phyloP scores from a whole-genome alignment of 2,888 invertebrate genomes.

The Ennomos erosarius region DNA sequence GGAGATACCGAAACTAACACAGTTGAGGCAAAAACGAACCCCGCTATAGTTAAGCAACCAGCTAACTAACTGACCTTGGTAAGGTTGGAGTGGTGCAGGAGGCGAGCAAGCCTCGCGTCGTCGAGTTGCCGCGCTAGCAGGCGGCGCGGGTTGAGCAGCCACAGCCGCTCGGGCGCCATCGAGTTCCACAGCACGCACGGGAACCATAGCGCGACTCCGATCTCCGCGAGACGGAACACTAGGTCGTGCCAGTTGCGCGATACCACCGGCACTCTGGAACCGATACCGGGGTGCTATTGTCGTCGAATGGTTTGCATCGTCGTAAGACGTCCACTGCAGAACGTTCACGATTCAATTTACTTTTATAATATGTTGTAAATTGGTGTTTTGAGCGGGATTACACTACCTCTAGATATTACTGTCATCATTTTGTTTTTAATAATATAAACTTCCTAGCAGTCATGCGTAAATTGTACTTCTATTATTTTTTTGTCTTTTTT shows the following conservation, averaged over 20 bases:
- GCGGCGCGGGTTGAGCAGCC: constrained; percentile 96
- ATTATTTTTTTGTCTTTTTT: too few relatives aligned
- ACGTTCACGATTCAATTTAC: too few relatives aligned
- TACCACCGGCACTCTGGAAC: constrained; percentile 91
- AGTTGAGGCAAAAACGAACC: too few relatives aligned
- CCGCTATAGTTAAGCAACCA: too few relatives aligned
- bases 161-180: constrained; percentile 96
- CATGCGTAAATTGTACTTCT: too few relatives aligned
- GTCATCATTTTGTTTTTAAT: neutral
- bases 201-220: constrained; percentile 97
- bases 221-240: constrained; percentile 95
- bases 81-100: constrained; percentile 62
- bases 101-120: constrained; percentile 80
- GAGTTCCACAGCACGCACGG: constrained; percentile 98
- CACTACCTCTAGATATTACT: too few relatives aligned
- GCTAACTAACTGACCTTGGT: constrained; percentile 76
- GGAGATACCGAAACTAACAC: too few relatives aligned
- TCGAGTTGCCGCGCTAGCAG: constrained; percentile 89
- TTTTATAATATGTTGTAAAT: too few relatives aligned
- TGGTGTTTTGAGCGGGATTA: too few relatives aligned
- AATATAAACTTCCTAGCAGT: too few relatives aligned
- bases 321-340: too few relatives aligned
- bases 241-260: constrained; percentile 97
- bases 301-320: neutral
- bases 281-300: neutral